Percentiles rank a stretch among this genome's conserved stretches.
These are phyloP conservation scores for Abramis brama DNA, from an alignment of 2,113 vertebrate genomes.

Conservation along the genomic window DNA sequence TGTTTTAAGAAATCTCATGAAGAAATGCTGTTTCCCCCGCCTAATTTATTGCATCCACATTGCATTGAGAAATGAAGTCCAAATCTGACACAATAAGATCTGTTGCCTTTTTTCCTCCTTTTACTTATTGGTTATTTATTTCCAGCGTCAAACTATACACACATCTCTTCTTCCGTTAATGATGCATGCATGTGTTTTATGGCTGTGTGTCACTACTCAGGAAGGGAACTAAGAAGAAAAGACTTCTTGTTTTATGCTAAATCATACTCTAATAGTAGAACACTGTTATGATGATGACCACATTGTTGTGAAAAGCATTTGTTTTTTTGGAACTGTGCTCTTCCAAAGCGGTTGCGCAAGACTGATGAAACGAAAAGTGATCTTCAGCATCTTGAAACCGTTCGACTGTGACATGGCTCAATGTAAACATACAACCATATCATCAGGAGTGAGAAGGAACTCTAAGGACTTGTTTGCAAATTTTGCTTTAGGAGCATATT, in stretches of 20 bases:
- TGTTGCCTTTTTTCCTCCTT: not conserved
- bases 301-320: constrained; percentile 33
- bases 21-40: not conserved
- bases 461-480: not conserved
- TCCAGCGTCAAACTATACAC: not conserved
- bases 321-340: not conserved
- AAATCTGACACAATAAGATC: not conserved
- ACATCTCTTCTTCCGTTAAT: not conserved
- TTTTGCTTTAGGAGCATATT: not conserved
- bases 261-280: constrained; percentile 34
- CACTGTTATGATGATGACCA: constrained; percentile 34
- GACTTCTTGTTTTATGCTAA: constrained; percentile 1
- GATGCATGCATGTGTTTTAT: not conserved
- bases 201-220: not conserved
- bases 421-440: not conserved
- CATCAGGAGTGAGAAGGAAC: constrained; percentile 10
- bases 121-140: not conserved
- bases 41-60: not conserved
- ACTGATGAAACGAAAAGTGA: constrained; percentile 35
- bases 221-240: not conserved
- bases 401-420: not conserved
- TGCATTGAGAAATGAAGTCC: constrained; percentile 1
- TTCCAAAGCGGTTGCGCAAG: constrained; percentile 31
- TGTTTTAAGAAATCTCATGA: not conserved
- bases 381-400: not conserved